phyloP scores from a whole-genome alignment of 2,888 invertebrate species.

The Caenorhabditis sp. region DNA sequence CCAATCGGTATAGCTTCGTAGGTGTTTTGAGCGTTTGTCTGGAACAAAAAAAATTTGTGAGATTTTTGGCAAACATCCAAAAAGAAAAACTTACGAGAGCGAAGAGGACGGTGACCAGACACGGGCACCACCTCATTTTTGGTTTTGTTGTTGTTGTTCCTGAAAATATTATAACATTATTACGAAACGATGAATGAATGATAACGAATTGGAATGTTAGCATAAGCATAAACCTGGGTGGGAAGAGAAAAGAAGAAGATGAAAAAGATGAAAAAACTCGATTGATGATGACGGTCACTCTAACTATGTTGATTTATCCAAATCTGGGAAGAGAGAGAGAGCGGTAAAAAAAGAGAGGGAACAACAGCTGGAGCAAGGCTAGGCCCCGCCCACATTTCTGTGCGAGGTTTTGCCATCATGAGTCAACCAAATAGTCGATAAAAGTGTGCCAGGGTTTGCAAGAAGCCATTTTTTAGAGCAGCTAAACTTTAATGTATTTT shows the following conservation, averaged over 20 bases:
- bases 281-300: neutral
- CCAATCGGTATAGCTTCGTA: slow-evolving; percentile 38
- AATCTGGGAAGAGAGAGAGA: neutral
- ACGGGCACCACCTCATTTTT: neutral
- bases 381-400: too few relatives aligned
- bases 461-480: too few relatives aligned
- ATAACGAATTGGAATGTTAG: neutral
- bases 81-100: neutral
- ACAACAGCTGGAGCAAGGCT: too few relatives aligned
- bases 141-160: neutral
- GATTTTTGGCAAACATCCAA: neutral
- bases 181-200: neutral
- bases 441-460: too few relatives aligned
- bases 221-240: neutral
- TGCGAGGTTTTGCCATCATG: too few relatives aligned
- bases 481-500: too few relatives aligned
- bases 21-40: slow-evolving; percentile 6
- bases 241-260: neutral
- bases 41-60: too few relatives aligned
- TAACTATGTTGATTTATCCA: neutral
- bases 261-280: slow-evolving; percentile 3
- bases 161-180: slow-evolving; percentile 1
- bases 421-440: too few relatives aligned
- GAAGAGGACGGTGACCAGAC: neutral
- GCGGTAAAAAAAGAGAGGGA: too few relatives aligned